phyloP scores from a whole-genome alignment of 2,888 invertebrate genomes.

The Apamea monoglypha region DNA sequence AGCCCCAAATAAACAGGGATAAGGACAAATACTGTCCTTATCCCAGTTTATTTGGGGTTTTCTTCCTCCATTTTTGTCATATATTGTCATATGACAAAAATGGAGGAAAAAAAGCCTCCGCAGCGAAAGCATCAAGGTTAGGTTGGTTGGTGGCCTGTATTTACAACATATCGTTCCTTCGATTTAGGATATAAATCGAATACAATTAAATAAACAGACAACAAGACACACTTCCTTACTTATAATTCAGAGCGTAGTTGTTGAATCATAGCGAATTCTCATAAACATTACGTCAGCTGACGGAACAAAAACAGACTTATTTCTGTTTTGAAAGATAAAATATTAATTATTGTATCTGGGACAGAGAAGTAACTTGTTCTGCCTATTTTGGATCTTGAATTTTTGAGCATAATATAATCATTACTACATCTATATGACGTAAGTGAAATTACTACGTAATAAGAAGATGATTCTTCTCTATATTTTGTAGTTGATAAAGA shows the following conservation, averaged over 20 bases:
- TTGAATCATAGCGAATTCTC: conserved; percentile 24
- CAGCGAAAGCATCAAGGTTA: no score
- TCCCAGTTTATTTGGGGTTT: no score
- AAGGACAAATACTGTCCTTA: no score
- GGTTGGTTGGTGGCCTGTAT: no score
- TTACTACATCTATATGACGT: not conserved
- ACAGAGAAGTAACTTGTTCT: conserved; percentile 24
- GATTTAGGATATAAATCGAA: not conserved
- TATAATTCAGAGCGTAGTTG: conserved; percentile 23
- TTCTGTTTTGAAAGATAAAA: conserved; percentile 17
- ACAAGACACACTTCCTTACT: conserved; percentile 20
- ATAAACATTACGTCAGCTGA: conserved; percentile 30
- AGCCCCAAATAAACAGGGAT: no score
- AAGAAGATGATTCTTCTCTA: not conserved
- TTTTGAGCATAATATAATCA: not conserved
- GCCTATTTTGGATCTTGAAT: conserved; percentile 6
- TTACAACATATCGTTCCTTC: not conserved
- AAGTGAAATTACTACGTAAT: not conserved
- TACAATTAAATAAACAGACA: not conserved
- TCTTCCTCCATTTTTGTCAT: no score
- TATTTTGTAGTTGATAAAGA: no score
- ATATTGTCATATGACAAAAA: no score
- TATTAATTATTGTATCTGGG: conserved; percentile 27
- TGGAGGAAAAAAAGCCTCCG: no score
- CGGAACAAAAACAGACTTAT: conserved; percentile 4